phyloP scores from a whole-genome alignment of 2,888 invertebrate genomes.

The Athalia circularis region DNA sequence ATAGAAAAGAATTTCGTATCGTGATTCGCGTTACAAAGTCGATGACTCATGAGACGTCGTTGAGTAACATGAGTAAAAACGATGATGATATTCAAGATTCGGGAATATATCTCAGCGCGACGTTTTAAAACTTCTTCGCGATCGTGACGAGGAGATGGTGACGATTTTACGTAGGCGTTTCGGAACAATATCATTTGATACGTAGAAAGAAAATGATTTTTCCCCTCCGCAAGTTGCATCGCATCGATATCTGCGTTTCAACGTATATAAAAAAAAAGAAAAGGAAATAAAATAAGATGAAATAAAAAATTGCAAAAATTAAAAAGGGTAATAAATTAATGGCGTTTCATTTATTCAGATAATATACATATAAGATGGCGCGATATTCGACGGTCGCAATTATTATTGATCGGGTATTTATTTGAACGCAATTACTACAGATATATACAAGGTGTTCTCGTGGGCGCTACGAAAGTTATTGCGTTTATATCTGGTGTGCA shows the following conservation, averaged over 20 bases:
- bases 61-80: neutral
- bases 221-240: too few species aligned
- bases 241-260: too few species aligned
- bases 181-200: too few species aligned
- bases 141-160: neutral
- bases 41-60: conserved; percentile 21
- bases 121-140: neutral
- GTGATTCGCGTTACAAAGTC: neutral
- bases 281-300: neutral
- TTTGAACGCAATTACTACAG: conserved; percentile 17
- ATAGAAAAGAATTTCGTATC: neutral
- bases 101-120: conserved; percentile 11
- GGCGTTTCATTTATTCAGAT: conserved; percentile 3
- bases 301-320: neutral
- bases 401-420: conserved; percentile 16
- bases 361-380: conserved; percentile 26
- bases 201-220: too few species aligned
- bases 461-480: conserved; percentile 35
- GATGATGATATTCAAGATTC: conserved; percentile 35
- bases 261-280: too few species aligned
- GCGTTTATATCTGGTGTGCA: neutral
- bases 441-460: conserved; percentile 31
- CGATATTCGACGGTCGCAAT: conserved; percentile 1
- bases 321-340: conserved; percentile 1
- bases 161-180: conserved; percentile 24